Evolutionary conservation across 2,113 vertebrate species (phyloP), one percentile per base, ranked within the genome.

Genomic region (Trinectes maculatus): DNA sequence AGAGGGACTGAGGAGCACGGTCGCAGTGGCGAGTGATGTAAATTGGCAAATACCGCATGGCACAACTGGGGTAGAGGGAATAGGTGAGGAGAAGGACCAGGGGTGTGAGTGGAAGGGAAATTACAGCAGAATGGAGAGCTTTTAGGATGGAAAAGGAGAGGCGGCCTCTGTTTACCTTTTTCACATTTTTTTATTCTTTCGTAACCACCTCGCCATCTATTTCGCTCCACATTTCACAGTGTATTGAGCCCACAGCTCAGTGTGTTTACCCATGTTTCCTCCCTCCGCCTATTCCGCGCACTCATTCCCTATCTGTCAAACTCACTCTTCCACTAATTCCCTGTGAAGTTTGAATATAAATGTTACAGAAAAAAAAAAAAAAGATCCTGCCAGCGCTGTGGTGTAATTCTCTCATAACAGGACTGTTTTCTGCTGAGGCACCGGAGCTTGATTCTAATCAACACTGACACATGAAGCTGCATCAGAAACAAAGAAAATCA

Each of bases 11-110:
- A 64, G 58, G 62, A 47, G 55, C 34, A 8, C 12, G 60, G 43
- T 74, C 68, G 40, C 71, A 57, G 57, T 53, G 58, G 21, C 59
- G 44, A 48, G 61, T 77, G 40, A 39, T 70, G 44, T 44, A 48
- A 77, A 84, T 74, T 49, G 76, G 48, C 40, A 43, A 68, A 71
- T 0, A 22, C 51, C 44, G 72, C 31, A n/a, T 33, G 19, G 70
- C 53, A 36, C 33, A 24, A 18, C 33, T 25, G 58, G 58, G 58
- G 60, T 44, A 19, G 16, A 64, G 33, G 44, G 49, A 69, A 65
- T 21, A 28, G 18, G 8, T 34, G 22, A 62, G 33, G 33, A 53
- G 59, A 26, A 22, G 39, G 37, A 68, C 34, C 15, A 44, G 18
- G 52, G 47, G 42, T n/a, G n/a, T n/a, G 9, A 37, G 40, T 42